These are phyloP conservation scores for Dendrolimus houi DNA, from an alignment of 2,888 invertebrate species.

Conservation along the genomic window DNA sequence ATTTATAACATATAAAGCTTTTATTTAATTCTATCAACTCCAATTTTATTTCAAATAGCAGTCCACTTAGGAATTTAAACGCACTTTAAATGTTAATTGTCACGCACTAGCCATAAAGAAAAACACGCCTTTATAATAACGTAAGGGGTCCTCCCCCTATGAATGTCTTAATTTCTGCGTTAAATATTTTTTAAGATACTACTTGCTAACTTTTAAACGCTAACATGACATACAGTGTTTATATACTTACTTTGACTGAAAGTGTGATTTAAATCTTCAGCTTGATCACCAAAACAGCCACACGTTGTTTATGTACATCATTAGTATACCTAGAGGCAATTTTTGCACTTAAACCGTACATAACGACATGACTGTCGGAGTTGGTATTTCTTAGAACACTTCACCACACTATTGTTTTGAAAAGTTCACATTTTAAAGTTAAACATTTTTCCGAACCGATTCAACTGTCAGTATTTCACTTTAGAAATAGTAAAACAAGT, in stretches of 20 bases:
- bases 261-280: slow-evolving; percentile 1
- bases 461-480: slow-evolving; percentile 6
- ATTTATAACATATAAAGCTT: too few species aligned
- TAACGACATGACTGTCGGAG: slow-evolving; percentile 50
- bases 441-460: slow-evolving; percentile 24
- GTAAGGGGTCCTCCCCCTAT: not conserved
- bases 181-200: not conserved
- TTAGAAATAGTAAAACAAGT: slow-evolving; percentile 42
- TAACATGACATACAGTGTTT: not conserved
- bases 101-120: not conserved
- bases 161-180: not conserved
- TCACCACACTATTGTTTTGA: slow-evolving; percentile 48
- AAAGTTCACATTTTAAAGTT: slow-evolving; percentile 44
- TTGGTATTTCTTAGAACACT: slow-evolving; percentile 59
- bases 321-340: slow-evolving; percentile 43
- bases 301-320: slow-evolving; percentile 44
- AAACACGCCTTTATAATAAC: not conserved
- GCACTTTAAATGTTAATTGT: not conserved
- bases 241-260: not conserved
- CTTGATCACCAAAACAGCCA: slow-evolving; percentile 31
- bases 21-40: not conserved
- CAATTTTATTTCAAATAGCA: not conserved
- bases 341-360: slow-evolving; percentile 65
- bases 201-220: not conserved
- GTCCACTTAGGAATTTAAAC: not conserved